phyloP scores from a whole-genome alignment of 2,888 invertebrate species.

The Myopa tessellatipennis region DNA sequence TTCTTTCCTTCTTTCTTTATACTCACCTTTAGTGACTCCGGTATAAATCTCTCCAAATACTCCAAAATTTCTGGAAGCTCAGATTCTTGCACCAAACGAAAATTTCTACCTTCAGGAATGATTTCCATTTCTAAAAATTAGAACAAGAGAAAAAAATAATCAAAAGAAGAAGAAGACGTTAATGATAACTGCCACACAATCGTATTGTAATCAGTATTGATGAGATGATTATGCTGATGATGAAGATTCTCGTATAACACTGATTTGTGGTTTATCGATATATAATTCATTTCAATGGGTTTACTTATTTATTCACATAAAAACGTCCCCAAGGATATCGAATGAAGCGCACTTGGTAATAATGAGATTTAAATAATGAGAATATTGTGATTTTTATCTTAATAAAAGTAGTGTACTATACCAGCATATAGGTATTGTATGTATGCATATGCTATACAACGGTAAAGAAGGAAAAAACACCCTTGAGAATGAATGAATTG shows the following conservation, averaged over 20 bases:
- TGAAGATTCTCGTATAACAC: background rate
- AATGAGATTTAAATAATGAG: too few relatives aligned
- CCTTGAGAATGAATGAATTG: too few relatives aligned
- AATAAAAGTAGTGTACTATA: too few relatives aligned
- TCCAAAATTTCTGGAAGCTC: constrained; percentile 86
- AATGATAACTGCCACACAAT: background rate
- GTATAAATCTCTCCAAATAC: constrained; percentile 83
- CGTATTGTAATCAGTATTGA: background rate
- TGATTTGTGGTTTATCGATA: too few relatives aligned
- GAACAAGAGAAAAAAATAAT: background rate
- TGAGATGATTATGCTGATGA: background rate
- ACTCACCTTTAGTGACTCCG: constrained; percentile 86
- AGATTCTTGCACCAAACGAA: constrained; percentile 86
- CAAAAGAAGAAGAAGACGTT: background rate
- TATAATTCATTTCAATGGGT: too few relatives aligned
- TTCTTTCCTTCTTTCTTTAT: background rate
- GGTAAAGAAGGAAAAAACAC: too few relatives aligned
- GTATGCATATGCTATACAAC: too few relatives aligned
- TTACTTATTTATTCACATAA: too few relatives aligned
- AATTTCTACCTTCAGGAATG: constrained; percentile 86
- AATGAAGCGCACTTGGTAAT: too few relatives aligned
- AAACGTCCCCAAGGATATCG: too few relatives aligned
- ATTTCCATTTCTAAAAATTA: constrained; percentile 81
- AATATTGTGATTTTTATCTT: too few relatives aligned
- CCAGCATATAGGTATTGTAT: too few relatives aligned